These are phyloP conservation scores for Sinelater perroti DNA, from an alignment of 2,888 invertebrate genomes.

Conservation along the genomic window DNA sequence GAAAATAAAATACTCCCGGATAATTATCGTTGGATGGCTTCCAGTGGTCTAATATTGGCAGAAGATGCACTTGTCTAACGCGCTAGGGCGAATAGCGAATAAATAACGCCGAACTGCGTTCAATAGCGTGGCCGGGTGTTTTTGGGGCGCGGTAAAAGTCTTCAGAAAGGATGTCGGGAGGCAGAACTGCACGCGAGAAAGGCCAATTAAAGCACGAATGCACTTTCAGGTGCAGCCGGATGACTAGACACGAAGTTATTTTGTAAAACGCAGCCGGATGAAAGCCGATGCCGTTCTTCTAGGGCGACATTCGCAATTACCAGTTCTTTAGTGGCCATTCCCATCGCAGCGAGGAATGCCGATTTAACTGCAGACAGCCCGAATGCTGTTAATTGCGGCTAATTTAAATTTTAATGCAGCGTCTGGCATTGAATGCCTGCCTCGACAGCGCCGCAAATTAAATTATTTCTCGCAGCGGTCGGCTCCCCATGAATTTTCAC, in stretches of 20 bases:
- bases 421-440: neutral
- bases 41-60: constrained; percentile 34
- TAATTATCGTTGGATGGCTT: constrained; percentile 28
- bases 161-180: constrained; percentile 26
- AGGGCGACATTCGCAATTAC: neutral
- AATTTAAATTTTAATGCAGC: constrained; percentile 2
- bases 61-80: constrained; percentile 30
- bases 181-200: constrained; percentile 21
- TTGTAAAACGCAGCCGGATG: neutral
- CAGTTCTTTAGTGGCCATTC: too few species aligned
- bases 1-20: constrained; percentile 29
- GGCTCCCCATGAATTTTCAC: too few species aligned
- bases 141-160: constrained; percentile 20
- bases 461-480: neutral
- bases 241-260: neutral
- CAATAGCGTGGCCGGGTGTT: constrained; percentile 1
- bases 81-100: constrained; percentile 15
- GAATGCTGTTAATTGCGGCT: constrained; percentile 1
- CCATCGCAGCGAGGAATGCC: too few species aligned
- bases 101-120: constrained; percentile 21
- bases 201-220: constrained; percentile 24
- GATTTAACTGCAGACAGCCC: too few species aligned
- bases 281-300: neutral
- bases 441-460: too few species aligned
- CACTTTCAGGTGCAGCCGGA: constrained; percentile 20